Evolutionary conservation across 2,797 vertebrate genomes (phyloP), one percentile per base, ranked within the genome.

Genomic region (Mergus octosetaceus): DNA sequence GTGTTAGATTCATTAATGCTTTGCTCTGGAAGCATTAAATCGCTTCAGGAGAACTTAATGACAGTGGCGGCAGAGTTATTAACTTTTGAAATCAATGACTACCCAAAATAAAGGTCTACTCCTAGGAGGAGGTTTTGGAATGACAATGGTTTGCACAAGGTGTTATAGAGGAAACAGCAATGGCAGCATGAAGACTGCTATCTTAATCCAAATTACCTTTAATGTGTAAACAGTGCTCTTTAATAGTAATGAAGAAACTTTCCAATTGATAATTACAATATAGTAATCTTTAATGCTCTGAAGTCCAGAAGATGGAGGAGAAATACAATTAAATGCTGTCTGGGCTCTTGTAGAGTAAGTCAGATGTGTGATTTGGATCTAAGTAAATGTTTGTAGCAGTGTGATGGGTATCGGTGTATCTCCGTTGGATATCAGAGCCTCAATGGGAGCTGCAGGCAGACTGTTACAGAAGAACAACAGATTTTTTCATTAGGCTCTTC

Each of bases 401-500:
- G 58, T 24, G 69, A 69, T 71, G 82, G 54, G 30, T 77, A 77
- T 93, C 80, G 8, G 43, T 4, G 34, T 38, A 60, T 92, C 73
- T 85, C 70, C 19, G 11, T 2, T 0, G 0, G n/a, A 24, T 58
- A 57, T 91, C 77, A 9, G 32, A 68, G 69, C 65, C 74, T 87
- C 3, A 1, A 47, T 88, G 80, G 83, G 60, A 91, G 82, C 76
- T 84, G 83, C 70, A 53, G 73, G 77, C 39, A 86, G 64, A 27
- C 54, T 78, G n/a, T 7, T 39, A 21, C n/a, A 36, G 39, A 45
- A 45, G 79, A 96, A 94, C 87, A 94, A 87, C 21, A 7, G 45
- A 9, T 49, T 92, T 83, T 78, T 92, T 91, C 91, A 90, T 95
- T 83, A 85, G 89, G 51, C 20, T 72, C 71, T 94, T 89, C 76